phyloP scores from a whole-genome alignment of 2,113 vertebrate genomes.

The Sander vitreus region DNA sequence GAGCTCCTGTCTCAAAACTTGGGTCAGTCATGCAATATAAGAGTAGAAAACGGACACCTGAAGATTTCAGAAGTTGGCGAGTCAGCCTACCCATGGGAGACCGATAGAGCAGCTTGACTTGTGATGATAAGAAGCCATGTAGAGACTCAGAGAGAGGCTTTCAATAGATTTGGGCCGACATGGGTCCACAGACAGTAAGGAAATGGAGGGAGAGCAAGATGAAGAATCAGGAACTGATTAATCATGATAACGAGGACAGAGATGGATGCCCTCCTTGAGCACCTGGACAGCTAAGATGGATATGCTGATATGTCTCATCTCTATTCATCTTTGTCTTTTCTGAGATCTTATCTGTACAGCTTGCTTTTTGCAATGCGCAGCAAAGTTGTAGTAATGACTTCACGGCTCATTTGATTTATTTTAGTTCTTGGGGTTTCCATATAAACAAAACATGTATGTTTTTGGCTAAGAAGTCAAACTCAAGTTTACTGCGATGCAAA shows the following conservation, averaged over 20 bases:
- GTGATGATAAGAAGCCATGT: constrained; percentile 23
- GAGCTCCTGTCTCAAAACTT: constrained; percentile 3
- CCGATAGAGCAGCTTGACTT: constrained; percentile 7
- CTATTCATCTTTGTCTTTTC: constrained; percentile 34
- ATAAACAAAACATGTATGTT: constrained; percentile 33
- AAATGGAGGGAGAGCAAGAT: constrained; percentile 40
- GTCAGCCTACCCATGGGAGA: not conserved
- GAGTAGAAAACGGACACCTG: constrained; percentile 6
- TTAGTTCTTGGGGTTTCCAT: constrained; percentile 5
- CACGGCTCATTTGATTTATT: constrained; percentile 5
- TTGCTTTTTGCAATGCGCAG: constrained; percentile 8
- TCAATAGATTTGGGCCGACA: constrained; percentile 9
- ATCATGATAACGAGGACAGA: constrained; percentile 68
- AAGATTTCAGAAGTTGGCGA: constrained; percentile 31
- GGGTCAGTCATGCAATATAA: not conserved
- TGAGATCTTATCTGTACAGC: not conserved
- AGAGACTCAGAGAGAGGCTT: constrained; percentile 26
- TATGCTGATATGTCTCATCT: constrained; percentile 19
- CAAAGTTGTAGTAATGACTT: constrained; percentile 23
- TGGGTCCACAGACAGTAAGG: constrained; percentile 21
- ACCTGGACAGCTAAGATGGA: constrained; percentile 51
- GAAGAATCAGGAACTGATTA: constrained; percentile 55
- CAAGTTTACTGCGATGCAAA: constrained; percentile 9
- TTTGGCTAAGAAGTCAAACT: constrained; percentile 21
- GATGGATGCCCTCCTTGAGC: constrained; percentile 60